phyloP scores from a whole-genome alignment of 2,888 invertebrate species.

The Keiferia lycopersicella region DNA sequence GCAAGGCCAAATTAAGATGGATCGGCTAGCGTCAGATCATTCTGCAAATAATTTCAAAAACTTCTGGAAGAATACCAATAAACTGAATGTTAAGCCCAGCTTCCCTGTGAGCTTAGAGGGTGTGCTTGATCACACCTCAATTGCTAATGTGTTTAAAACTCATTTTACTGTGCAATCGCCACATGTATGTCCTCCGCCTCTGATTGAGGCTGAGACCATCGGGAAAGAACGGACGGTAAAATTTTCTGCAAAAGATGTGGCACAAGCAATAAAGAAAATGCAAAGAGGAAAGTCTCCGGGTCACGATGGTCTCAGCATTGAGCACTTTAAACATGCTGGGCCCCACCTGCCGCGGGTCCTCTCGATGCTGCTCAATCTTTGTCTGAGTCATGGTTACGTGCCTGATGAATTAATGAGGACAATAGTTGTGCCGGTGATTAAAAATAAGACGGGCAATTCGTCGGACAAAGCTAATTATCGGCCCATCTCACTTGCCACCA shows the following conservation, averaged over 20 bases:
- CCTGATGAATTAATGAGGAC: neutral
- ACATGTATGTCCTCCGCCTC: too few species aligned
- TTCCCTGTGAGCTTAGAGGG: too few species aligned
- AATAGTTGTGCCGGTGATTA: neutral
- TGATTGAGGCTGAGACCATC: too few species aligned
- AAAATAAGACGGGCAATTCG: neutral
- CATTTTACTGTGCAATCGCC: too few species aligned
- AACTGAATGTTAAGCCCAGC: too few species aligned
- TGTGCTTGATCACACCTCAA: too few species aligned
- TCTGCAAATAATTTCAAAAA: too few species aligned
- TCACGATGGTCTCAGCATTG: constrained; percentile 5
- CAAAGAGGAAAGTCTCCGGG: neutral
- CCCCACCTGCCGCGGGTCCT: neutral
- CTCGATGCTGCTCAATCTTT: neutral
- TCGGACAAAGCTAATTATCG: neutral
- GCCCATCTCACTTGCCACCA: neutral
- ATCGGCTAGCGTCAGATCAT: too few species aligned
- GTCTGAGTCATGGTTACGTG: neutral
- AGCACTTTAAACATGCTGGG: constrained; percentile 1
- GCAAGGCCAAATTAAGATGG: too few species aligned
- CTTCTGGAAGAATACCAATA: too few species aligned
- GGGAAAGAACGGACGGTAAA: too few species aligned
- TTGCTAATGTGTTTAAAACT: too few species aligned
- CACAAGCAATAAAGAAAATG: neutral
- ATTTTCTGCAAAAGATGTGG: neutral